Percentiles rank a stretch among this genome's conserved stretches.
Conservation (phyloP, 1,140 invertebrate genomes). For the Drosophila sechellia region DNA sequence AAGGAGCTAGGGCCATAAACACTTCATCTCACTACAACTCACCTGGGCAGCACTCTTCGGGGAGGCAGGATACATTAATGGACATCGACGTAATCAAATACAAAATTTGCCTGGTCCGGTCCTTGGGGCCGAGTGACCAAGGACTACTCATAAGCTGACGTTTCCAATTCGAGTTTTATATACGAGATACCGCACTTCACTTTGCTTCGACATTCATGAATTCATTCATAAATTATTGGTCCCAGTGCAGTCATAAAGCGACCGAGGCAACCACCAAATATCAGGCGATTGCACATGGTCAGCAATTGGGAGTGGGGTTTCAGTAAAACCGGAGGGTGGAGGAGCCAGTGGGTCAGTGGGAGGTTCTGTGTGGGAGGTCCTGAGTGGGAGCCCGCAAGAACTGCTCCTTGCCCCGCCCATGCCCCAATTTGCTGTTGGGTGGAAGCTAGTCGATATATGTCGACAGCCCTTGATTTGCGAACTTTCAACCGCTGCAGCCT, state of each 20-base stretch:
- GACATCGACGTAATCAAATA: constrained; percentile 78
- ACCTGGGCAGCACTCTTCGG: constrained; percentile 39
- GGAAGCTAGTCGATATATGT: constrained; percentile 33
- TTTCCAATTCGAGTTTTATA: constrained; percentile 56
- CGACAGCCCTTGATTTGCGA: constrained; percentile 40
- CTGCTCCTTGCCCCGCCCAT: constrained; percentile 9
- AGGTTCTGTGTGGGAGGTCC: too few relatives aligned
- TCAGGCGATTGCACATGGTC: constrained; percentile 64
- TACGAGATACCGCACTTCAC: constrained; percentile 30
- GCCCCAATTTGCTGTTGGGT: constrained; percentile 17
- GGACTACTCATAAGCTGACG: constrained; percentile 54
- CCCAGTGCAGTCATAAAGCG: constrained; percentile 38
- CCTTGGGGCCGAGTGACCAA: constrained; percentile 52
- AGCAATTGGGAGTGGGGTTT: constrained; percentile 3
- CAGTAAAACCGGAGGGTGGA: background rate
- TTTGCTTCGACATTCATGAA: constrained; percentile 74
- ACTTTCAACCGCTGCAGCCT: constrained; percentile 8
- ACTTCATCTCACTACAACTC: constrained; percentile 19
- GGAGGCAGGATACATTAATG: constrained; percentile 70
- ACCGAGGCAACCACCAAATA: constrained; percentile 73
- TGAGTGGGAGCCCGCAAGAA: constrained; percentile 27
- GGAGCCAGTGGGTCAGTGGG: too few relatives aligned
- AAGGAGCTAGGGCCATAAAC: constrained; percentile 11
- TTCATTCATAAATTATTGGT: constrained; percentile 82
- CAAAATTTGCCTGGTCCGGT: constrained; percentile 65